Percentiles rank a stretch among this genome's conserved stretches.
Conservation (phyloP, 2,888 invertebrate genomes). For the Taenaris catops region DNA sequence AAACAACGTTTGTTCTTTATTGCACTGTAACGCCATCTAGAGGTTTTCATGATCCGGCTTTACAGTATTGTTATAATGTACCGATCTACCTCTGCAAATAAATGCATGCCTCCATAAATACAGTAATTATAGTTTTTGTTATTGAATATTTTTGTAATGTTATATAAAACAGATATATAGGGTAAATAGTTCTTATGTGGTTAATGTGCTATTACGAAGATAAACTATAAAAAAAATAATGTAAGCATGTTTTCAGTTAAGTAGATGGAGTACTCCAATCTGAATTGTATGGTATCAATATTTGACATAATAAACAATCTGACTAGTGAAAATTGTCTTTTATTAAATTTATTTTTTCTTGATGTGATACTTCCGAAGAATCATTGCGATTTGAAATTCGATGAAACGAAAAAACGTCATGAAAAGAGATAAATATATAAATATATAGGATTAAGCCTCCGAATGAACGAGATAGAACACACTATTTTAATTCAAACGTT, state of each 20-base stretch:
- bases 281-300: constrained; percentile 51
- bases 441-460: too few species aligned
- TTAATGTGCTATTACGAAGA: constrained; percentile 35
- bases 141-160: constrained; percentile 56
- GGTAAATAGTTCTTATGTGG: constrained; percentile 42
- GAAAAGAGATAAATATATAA: too few species aligned
- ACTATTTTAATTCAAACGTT: too few species aligned
- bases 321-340: constrained; percentile 42
- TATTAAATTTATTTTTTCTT: too few species aligned
- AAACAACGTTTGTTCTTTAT: constrained; percentile 18
- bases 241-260: constrained; percentile 54
- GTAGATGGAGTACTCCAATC: constrained; percentile 54
- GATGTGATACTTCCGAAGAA: too few species aligned
- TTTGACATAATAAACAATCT: constrained; percentile 67
- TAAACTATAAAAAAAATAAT: constrained; percentile 31
- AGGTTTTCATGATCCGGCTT: constrained; percentile 28
- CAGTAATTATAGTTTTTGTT: constrained; percentile 65
- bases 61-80: constrained; percentile 42
- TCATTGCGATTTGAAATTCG: too few species aligned
- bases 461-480: too few species aligned
- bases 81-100: constrained; percentile 71
- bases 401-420: too few species aligned
- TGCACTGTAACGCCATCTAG: constrained; percentile 14
- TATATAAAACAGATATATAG: constrained; percentile 49
- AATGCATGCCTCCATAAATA: constrained; percentile 60